Evolutionary conservation across 2,797 vertebrate genomes (phyloP).

Genomic region (Sibirionetta formosa): DNA sequence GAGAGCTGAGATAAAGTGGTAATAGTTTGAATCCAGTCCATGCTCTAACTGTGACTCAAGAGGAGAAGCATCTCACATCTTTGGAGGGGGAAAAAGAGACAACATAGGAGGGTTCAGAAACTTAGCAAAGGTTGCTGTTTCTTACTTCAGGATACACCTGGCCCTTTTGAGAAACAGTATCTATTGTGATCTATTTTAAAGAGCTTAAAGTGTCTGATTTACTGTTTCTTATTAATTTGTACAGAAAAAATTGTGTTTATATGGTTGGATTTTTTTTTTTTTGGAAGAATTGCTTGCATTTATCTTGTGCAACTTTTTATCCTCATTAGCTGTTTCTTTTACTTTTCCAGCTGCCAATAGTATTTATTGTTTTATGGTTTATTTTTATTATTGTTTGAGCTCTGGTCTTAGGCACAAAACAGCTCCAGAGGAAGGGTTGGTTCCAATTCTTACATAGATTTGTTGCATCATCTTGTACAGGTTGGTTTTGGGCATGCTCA

Average conservation of each 20-base stretch:
- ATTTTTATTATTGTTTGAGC: constrained; percentile 33
- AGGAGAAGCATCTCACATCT: not conserved
- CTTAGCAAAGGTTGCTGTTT: not conserved
- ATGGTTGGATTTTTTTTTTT: not conserved
- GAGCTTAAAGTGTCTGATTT: not conserved
- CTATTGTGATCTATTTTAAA: not conserved
- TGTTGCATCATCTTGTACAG: not conserved
- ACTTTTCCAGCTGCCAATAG: not conserved
- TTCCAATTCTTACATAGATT: not conserved
- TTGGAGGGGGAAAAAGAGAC: not conserved
- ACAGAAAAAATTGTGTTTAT: not conserved
- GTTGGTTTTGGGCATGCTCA: not conserved
- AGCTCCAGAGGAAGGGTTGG: not conserved
- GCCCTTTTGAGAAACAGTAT: not conserved
- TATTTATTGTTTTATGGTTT: not conserved
- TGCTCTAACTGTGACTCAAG: not conserved
- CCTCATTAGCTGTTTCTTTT: not conserved
- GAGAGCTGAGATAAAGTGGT: not conserved
- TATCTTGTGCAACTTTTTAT: not conserved
- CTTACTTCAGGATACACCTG: not conserved
- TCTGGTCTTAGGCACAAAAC: not conserved
- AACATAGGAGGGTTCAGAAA: not conserved
- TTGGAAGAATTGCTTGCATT: not conserved
- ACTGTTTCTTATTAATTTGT: not conserved
- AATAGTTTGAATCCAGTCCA: not conserved